These are phyloP conservation scores for Eristalinus aeneus DNA, from an alignment of 2,888 invertebrate genomes.

Conservation along the genomic window DNA sequence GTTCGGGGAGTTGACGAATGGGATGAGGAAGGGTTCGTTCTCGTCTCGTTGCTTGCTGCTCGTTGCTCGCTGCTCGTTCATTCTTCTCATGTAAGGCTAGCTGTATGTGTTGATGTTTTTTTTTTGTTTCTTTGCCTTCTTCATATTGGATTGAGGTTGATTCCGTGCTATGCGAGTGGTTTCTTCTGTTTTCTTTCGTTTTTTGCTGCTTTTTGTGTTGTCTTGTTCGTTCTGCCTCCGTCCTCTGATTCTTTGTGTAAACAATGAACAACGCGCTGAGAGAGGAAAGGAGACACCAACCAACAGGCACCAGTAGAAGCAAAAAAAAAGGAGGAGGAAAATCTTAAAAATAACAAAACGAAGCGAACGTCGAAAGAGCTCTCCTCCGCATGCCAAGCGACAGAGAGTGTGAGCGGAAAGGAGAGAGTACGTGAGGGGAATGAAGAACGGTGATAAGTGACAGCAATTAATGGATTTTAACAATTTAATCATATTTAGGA, in stretches of 20 bases:
- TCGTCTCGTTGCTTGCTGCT: not conserved
- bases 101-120: not conserved
- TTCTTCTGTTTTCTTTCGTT: constrained; percentile 12
- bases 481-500: constrained; percentile 54
- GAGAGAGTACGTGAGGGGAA: constrained; percentile 37
- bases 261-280: constrained; percentile 38
- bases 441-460: constrained; percentile 57
- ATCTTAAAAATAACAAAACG: constrained; percentile 8
- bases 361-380: not conserved
- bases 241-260: constrained; percentile 47
- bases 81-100: no score
- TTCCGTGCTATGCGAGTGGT: constrained; percentile 5
- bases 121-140: not conserved
- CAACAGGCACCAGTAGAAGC: not conserved
- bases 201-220: not conserved
- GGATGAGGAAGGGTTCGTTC: constrained; percentile 31
- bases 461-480: constrained; percentile 61
- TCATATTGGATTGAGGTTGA: constrained; percentile 39
- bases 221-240: not conserved
- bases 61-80: not conserved
- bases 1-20: constrained; percentile 20
- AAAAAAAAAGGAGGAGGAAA: not conserved
- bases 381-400: not conserved
- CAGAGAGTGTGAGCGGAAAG: not conserved
- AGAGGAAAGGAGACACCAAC: not conserved